phyloP scores from a whole-genome alignment of 2,797 vertebrate genomes.

The Clangula hyemalis region DNA sequence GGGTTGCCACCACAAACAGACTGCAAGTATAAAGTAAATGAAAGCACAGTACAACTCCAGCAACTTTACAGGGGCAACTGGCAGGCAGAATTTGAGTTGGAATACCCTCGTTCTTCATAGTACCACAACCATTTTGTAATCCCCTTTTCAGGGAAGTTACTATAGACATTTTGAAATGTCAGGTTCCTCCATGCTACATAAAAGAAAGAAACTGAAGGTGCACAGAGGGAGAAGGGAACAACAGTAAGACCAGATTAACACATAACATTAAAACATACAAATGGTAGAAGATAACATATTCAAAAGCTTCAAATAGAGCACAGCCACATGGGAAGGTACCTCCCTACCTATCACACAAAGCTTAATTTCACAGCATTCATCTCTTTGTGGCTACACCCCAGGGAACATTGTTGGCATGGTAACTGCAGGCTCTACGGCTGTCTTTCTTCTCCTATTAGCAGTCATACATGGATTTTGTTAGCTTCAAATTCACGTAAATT shows the following conservation, averaged over 20 bases:
- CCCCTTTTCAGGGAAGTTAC: neutral
- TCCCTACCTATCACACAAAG: constrained; percentile 16
- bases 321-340: neutral
- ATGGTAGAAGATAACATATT: neutral
- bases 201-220: neutral
- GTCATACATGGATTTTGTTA: constrained; percentile 25
- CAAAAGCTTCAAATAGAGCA: neutral
- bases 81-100: neutral
- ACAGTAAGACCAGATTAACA: neutral
- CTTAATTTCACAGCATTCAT: constrained; percentile 64
- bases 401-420: constrained; percentile 76
- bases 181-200: neutral
- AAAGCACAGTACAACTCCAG: neutral
- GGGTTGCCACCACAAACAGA: neutral
- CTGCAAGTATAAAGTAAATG: neutral
- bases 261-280: neutral
- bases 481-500: constrained; percentile 14
- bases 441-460: neutral
- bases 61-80: neutral
- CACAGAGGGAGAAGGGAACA: neutral
- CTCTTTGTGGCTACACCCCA: constrained; percentile 54
- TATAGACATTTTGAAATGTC: neutral
- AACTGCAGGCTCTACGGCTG: constrained; percentile 66
- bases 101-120: neutral
- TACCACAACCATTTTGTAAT: neutral